Conservation (phyloP, 2,888 invertebrate species). For the Pandemis heparana region DNA sequence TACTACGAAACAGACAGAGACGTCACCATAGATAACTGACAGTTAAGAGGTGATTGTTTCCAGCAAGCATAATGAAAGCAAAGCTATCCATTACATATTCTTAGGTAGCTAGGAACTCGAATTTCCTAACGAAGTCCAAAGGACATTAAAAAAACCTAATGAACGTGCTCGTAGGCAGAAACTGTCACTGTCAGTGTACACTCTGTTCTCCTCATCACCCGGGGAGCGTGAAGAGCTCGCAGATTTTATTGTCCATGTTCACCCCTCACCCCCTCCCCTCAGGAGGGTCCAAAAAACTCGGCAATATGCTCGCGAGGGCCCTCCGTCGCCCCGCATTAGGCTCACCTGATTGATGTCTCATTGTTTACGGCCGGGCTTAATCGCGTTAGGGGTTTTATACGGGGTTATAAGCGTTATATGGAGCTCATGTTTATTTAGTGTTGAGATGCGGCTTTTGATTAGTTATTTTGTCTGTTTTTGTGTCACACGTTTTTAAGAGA, state of each 20-base stretch:
- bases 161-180: too few species aligned
- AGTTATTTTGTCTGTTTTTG: background rate
- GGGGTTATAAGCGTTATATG: conserved; percentile 1
- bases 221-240: conserved; percentile 53
- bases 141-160: background rate
- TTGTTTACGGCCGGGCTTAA: conserved; percentile 46
- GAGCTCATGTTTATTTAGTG: conserved; percentile 1
- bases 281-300: conserved; percentile 55
- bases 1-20: too few species aligned
- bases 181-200: background rate
- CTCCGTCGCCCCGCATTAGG: conserved; percentile 51
- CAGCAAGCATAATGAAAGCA: too few species aligned
- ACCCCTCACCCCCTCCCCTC: conserved; percentile 42
- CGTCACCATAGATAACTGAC: too few species aligned
- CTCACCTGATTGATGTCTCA: conserved; percentile 60
- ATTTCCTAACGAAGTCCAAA: too few species aligned
- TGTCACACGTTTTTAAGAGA: too few species aligned
- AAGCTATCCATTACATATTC: too few species aligned
- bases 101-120: too few species aligned
- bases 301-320: conserved; percentile 70
- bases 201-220: conserved; percentile 50
- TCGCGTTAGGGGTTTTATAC: conserved; percentile 31
- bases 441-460: background rate
- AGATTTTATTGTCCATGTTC: conserved; percentile 62
- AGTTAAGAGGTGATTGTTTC: too few species aligned